Evolutionary conservation across 2,888 invertebrate genomes (phyloP).

Genomic region (Priocnemis perturbator): DNA sequence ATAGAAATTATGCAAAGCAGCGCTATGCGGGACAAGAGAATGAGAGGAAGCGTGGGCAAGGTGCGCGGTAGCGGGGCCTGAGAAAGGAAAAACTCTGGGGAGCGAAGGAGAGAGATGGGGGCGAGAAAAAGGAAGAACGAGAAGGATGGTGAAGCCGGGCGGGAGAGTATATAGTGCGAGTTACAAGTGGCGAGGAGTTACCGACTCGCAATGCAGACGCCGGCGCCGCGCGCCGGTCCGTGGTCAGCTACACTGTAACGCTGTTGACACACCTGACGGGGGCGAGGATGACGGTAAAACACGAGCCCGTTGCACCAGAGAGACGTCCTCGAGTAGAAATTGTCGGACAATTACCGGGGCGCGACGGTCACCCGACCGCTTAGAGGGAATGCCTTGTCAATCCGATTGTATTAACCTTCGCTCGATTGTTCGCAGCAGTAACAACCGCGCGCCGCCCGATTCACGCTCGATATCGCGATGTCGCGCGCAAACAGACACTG

Average conservation of each 20-base stretch:
- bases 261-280: slow-evolving; percentile 20
- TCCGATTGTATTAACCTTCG: too few species aligned
- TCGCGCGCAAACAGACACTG: too few species aligned
- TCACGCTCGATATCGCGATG: too few species aligned
- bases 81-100: slow-evolving; percentile 32
- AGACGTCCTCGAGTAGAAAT: not conserved
- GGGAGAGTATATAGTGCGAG: slow-evolving; percentile 19
- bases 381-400: too few species aligned
- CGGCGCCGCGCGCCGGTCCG: too few species aligned
- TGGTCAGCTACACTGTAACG: slow-evolving; percentile 17
- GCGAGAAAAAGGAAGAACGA: too few species aligned
- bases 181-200: slow-evolving; percentile 21
- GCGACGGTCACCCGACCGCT: too few species aligned
- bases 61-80: slow-evolving; percentile 24
- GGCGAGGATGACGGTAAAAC: not conserved
- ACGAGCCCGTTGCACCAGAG: not conserved
- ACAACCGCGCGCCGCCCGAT: too few species aligned
- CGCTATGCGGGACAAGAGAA: slow-evolving; percentile 44
- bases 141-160: slow-evolving; percentile 1
- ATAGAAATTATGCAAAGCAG: slow-evolving; percentile 61
- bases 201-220: slow-evolving; percentile 3
- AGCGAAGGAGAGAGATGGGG: slow-evolving; percentile 30
- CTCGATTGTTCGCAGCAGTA: too few species aligned
- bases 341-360: too few species aligned
- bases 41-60: slow-evolving; percentile 24